A percentile compares a stretch with the other conserved stretches of the same genome.
These are phyloP conservation scores for Pelochelys cantorii DNA, from an alignment of 2,797 vertebrate species.

Conservation along the genomic window DNA sequence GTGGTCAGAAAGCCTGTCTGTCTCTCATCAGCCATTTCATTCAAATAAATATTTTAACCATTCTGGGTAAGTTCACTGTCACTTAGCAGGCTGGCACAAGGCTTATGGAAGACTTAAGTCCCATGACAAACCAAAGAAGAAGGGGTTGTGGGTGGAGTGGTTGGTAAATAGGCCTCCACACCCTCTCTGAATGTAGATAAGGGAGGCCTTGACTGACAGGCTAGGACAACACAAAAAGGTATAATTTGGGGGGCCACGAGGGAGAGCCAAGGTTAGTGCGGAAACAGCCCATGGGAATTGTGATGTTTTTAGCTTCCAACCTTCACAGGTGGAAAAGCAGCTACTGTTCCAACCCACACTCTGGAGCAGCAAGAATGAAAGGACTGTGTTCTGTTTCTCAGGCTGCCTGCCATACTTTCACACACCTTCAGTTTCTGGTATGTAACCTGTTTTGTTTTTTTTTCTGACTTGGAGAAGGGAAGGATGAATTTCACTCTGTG, in stretches of 20 bases:
- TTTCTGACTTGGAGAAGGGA: constrained; percentile 41
- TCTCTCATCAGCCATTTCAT: neutral
- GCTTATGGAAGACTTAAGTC: neutral
- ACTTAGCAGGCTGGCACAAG: neutral
- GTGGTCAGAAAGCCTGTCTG: neutral
- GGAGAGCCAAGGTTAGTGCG: neutral
- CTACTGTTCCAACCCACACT: neutral
- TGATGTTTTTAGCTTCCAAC: fast-evolving
- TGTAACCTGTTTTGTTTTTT: neutral
- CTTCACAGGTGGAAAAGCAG: neutral
- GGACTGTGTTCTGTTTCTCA: fast-evolving
- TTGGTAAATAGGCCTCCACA: neutral
- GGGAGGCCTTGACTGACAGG: neutral
- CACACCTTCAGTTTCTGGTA: constrained; percentile 28
- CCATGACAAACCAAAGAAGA: neutral
- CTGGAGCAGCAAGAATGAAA: neutral
- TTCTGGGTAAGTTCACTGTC: neutral
- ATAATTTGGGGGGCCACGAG: neutral
- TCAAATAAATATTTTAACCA: neutral
- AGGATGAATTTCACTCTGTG: neutral
- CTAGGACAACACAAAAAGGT: neutral
- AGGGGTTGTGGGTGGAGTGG: neutral
- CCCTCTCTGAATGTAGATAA: neutral
- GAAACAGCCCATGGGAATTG: neutral
- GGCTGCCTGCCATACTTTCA: neutral